A percentile compares a stretch with the other conserved stretches of the same genome.
Evolutionary conservation across 2,113 vertebrate species (phyloP).

Genomic region (Thomomys bottae): DNA sequence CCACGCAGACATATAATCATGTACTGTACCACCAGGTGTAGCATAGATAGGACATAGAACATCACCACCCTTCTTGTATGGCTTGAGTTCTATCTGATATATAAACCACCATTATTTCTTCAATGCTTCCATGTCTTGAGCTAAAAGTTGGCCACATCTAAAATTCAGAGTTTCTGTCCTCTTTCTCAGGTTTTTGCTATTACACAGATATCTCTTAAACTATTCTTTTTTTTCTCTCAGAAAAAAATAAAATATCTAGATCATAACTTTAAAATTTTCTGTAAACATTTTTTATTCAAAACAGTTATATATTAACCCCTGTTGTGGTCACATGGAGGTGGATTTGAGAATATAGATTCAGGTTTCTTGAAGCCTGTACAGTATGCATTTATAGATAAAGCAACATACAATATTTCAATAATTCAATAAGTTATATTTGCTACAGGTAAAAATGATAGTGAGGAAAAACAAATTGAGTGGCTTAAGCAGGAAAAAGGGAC

Average conservation of each 20-base stretch:
- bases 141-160: background rate
- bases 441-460: background rate
- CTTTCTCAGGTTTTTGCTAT: background rate
- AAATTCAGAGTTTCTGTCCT: background rate
- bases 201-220: background rate
- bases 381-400: background rate
- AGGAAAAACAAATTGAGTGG: background rate
- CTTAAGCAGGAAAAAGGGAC: background rate
- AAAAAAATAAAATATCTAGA: background rate
- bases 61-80: too few relatives aligned
- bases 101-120: background rate
- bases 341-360: background rate
- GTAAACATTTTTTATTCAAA: background rate
- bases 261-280: background rate
- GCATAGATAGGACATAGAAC: background rate
- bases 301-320: background rate
- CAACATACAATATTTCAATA: background rate
- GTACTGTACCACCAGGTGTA: background rate
- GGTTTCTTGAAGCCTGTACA: background rate
- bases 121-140: background rate
- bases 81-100: background rate
- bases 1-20: background rate
- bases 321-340: background rate
- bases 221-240: background rate
- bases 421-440: background rate